These are phyloP conservation scores for Electrona antarctica DNA, from an alignment of 2,113 vertebrate genomes.

Conservation along the genomic window DNA sequence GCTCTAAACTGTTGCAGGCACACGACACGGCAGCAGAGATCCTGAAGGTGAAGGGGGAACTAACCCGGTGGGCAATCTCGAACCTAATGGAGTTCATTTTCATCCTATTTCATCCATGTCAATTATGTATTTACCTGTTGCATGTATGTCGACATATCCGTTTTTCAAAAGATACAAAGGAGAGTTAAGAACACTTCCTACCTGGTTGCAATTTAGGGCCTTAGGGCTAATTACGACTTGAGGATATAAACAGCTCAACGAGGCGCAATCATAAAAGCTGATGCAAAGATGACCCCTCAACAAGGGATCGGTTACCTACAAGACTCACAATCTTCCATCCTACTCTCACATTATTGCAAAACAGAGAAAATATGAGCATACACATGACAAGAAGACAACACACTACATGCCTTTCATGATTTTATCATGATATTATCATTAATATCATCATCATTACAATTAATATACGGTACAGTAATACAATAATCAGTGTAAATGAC, in stretches of 20 bases:
- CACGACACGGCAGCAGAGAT: background rate
- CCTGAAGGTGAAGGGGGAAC: slow-evolving; percentile 12
- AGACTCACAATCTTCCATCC: background rate
- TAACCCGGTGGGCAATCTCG: slow-evolving; percentile 27
- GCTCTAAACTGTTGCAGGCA: too few species aligned
- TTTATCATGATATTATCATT: background rate
- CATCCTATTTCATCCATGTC: slow-evolving; percentile 36
- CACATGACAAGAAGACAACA: background rate
- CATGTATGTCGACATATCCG: slow-evolving; percentile 13
- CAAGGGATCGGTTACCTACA: slow-evolving; percentile 5
- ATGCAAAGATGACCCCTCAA: slow-evolving; percentile 29
- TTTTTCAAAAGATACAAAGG: slow-evolving; percentile 5
- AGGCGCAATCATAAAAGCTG: slow-evolving; percentile 22
- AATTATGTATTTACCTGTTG: slow-evolving; percentile 57
- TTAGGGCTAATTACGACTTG: slow-evolving; percentile 2
- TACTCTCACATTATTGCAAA: background rate
- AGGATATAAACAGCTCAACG: slow-evolving; percentile 25
- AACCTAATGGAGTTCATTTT: slow-evolving; percentile 25
- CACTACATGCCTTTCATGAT: too few species aligned
- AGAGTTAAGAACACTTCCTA: slow-evolving; percentile 14
- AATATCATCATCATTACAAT: too few species aligned
- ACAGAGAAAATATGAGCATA: background rate
- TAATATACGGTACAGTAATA: too few species aligned
- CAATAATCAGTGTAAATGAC: too few species aligned
- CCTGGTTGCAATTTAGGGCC: slow-evolving; percentile 50